phyloP scores from a whole-genome alignment of 2,797 vertebrate species.

The Hyperoplus immaculatus region DNA sequence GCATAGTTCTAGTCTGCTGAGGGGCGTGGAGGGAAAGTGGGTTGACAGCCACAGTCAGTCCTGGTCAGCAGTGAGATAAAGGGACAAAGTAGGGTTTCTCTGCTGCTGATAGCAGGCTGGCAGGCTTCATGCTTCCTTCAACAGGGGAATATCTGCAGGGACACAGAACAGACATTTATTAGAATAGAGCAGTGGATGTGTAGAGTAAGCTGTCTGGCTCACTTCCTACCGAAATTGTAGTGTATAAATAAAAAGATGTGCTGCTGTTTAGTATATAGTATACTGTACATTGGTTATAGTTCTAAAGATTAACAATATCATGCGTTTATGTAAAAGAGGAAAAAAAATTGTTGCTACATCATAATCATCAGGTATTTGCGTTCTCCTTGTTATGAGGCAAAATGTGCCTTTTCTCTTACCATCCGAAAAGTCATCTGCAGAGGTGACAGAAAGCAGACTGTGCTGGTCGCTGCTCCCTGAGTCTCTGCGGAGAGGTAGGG shows the following conservation, averaged over 20 bases:
- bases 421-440: slow-evolving; percentile 94
- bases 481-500: slow-evolving; percentile 89
- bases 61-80: slow-evolving; percentile 73
- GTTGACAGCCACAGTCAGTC: slow-evolving; percentile 79
- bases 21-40: slow-evolving; percentile 29
- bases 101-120: slow-evolving; percentile 70
- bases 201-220: background rate
- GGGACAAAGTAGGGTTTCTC: slow-evolving; percentile 44
- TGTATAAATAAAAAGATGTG: background rate
- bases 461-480: slow-evolving; percentile 96
- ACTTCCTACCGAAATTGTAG: background rate
- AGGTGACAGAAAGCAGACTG: slow-evolving; percentile 95
- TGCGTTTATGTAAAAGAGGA: background rate
- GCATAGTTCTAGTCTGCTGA: slow-evolving; percentile 65
- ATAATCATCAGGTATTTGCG: background rate
- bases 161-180: slow-evolving; percentile 46
- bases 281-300: background rate
- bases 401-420: slow-evolving; percentile 82
- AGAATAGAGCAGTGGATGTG: slow-evolving; percentile 11
- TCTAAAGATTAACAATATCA: background rate
- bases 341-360: no score
- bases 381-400: background rate
- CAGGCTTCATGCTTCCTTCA: slow-evolving; percentile 97
- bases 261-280: background rate
- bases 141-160: slow-evolving; percentile 93